Percentiles rank a stretch among this genome's conserved stretches.
Evolutionary conservation across 2,797 vertebrate genomes (phyloP).

Genomic region (Mionectes olivaceus): DNA sequence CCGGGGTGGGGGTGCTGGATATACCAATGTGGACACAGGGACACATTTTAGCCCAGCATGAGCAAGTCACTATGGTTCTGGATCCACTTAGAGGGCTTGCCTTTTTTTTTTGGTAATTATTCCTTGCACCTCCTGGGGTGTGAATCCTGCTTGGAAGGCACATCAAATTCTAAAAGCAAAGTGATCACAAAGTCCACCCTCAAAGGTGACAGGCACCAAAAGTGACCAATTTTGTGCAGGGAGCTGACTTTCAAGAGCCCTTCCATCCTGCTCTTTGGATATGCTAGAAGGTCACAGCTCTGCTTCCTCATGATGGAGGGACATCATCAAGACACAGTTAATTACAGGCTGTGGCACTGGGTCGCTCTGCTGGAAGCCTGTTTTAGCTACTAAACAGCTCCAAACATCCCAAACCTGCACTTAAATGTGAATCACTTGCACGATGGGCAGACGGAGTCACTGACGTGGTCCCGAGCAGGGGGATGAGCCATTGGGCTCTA

Average conservation of each 20-base stretch:
- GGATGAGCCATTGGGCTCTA: neutral
- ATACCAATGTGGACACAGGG: accelerated
- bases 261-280: neutral
- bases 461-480: neutral
- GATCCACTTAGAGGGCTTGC: neutral
- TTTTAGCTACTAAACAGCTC: neutral
- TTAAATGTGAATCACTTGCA: neutral
- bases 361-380: neutral
- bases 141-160: neutral
- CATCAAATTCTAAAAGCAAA: neutral
- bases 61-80: neutral
- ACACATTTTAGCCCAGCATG: neutral
- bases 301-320: neutral
- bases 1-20: neutral
- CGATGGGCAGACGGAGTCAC: neutral
- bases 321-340: neutral
- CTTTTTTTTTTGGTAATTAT: neutral
- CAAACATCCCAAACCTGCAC: neutral
- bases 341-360: neutral
- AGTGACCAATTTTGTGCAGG: neutral
- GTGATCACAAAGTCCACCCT: neutral
- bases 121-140: neutral
- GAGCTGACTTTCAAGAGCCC: neutral
- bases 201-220: neutral
- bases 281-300: neutral